These are phyloP conservation scores for Calvadosia cruxmelitensis DNA, from an alignment of 30 jellyfish, hydroid and myxozoan species.

Conservation along the genomic window DNA sequence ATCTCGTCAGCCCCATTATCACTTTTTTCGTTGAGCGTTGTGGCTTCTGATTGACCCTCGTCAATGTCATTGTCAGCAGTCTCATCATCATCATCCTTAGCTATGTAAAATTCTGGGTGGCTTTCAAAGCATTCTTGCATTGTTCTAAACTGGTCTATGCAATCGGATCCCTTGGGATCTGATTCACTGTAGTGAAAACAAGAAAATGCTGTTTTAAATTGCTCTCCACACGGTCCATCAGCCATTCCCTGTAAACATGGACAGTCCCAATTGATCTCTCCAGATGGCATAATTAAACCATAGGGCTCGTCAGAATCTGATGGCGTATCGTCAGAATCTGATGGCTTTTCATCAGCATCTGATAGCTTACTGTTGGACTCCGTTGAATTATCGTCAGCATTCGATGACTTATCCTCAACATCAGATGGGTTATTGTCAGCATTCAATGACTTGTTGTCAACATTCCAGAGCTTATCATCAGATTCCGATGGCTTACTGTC, in stretches of 20 bases:
- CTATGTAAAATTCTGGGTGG: constrained; percentile 69
- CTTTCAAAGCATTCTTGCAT: constrained; percentile 89
- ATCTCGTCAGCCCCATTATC: neutral
- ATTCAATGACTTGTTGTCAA: neutral
- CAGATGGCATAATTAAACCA: constrained; percentile 86
- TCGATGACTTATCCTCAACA: neutral
- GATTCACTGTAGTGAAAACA: constrained; percentile 95
- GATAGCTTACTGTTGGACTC: neutral
- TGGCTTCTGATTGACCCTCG: neutral
- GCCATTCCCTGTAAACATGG: constrained; percentile 99
- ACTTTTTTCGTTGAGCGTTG: constrained; percentile 1
- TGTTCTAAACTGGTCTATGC: constrained; percentile 62
- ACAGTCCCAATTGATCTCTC: constrained; percentile 98
- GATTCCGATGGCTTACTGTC: neutral
- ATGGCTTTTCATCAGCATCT: neutral
- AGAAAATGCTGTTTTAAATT: constrained; percentile 76
- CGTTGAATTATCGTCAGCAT: neutral
- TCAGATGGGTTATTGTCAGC: neutral
- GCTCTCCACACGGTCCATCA: constrained; percentile 97
- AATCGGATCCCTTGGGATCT: constrained; percentile 91
- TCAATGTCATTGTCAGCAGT: constrained; percentile 4
- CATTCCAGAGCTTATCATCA: neutral
- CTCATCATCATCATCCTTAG: constrained; percentile 42
- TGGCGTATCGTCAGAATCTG: neutral
- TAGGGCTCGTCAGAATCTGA: constrained; percentile 61